Conservation (phyloP, 2,113 vertebrate genomes). For the Cyrtonyx montezumae region DNA sequence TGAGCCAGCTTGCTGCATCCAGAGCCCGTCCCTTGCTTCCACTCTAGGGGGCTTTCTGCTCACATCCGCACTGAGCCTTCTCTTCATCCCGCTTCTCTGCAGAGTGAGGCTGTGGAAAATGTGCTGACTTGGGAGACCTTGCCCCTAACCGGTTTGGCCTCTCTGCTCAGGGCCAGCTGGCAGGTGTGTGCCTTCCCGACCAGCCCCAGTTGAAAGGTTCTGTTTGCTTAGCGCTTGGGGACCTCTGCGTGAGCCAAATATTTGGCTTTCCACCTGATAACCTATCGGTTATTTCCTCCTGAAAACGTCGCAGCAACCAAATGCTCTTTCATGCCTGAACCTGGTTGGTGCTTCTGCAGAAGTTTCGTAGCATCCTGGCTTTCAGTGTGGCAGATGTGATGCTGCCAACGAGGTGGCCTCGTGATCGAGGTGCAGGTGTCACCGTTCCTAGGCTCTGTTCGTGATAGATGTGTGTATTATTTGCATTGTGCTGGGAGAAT, state of each 20-base stretch:
- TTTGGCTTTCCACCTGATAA: slow-evolving; percentile 67
- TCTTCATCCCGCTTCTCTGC: rapidly evolving
- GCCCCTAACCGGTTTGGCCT: neutral
- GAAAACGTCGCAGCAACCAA: neutral
- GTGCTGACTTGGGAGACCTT: slow-evolving; percentile 19
- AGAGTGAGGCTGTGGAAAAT: neutral
- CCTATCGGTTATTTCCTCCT: neutral
- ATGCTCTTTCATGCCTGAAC: neutral
- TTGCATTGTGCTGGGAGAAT: neutral
- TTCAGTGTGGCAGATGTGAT: neutral
- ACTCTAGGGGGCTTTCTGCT: neutral
- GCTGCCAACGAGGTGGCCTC: neutral
- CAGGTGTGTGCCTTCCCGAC: slow-evolving; percentile 4
- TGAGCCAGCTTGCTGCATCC: neutral
- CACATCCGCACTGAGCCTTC: neutral
- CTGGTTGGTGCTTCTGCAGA: neutral
- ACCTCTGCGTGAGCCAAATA: slow-evolving; percentile 45
- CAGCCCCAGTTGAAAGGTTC: slow-evolving; percentile 50
- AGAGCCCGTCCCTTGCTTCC: neutral
- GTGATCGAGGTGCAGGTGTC: rapidly evolving
- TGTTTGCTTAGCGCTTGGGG: slow-evolving; percentile 48
- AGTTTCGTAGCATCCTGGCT: neutral
- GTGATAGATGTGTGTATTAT: rapidly evolving
- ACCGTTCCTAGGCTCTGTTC: neutral
- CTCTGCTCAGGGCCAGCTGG: neutral